Base-by-base conservation (phyloP, 2,113 vertebrate species). In the Cercopithecus mona region DNA sequence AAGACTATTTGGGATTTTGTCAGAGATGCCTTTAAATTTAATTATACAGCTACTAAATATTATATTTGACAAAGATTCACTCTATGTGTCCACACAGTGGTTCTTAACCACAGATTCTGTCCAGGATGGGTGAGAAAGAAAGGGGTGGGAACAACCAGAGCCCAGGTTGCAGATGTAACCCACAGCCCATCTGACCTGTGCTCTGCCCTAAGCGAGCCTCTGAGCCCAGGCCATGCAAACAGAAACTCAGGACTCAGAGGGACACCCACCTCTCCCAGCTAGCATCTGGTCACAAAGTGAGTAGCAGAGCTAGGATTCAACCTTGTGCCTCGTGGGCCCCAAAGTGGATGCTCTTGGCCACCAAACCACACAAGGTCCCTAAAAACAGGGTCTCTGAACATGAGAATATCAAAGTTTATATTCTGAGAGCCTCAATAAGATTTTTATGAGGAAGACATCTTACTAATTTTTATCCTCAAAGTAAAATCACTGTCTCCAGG, bases 21-120 rank as follows among this genome's bases (percentile, higher is more conserved):
- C 68, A 82, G 40, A 43, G 32, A 50, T 45, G 27, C 50, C 79
- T 81, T 97, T 90, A 95, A 86, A 70, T 64, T 85, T 57, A 87
- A 90, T 72, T 45, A 64, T 22, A 92, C 52, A 82, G 75, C 59
- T 43, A 55, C 52, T 30, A 90, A 82, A 40, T 52, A 88, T 55
- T 50, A 40, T 52, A 90, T 55, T 55, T 55, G 70, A 68, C 68
- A 40, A 76, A 78, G 38, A 12, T 64, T 17, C 27, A 64, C 32
- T 48, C 23, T 2, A 13, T 45, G 38, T 22, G 17, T 17, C 52
- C 11, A 55, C 18, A 75, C 5, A 45, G 17, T 35, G 52, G 13
- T n/a, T 43, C 64, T 81, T 50, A 70, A 30, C 8, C 11, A 55
- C 75, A 84, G 73, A 61, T 52, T 85, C 73, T 59, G 12, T 61